These are phyloP conservation scores for Polyergus mexicanus DNA, from an alignment of 1,140 invertebrate species.

Conservation along the genomic window DNA sequence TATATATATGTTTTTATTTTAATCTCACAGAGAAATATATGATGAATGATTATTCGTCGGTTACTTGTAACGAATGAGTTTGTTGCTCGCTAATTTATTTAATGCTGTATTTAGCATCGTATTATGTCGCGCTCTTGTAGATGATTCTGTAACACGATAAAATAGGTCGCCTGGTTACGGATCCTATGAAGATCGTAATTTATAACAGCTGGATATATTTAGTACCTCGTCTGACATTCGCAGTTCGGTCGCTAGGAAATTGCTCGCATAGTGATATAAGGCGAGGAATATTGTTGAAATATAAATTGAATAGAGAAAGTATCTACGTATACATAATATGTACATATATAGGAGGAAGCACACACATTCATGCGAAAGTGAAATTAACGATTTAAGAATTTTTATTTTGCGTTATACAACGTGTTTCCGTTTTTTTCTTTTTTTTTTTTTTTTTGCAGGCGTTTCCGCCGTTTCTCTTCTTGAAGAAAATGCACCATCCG, in stretches of 20 bases:
- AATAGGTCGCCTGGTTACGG: slow-evolving; percentile 35
- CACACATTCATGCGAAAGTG: slow-evolving; percentile 44
- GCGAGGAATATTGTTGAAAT: slow-evolving; percentile 46
- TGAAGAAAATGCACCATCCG: neutral
- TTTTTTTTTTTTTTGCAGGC: slow-evolving; percentile 9
- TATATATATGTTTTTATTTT: no score
- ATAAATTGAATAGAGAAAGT: slow-evolving; percentile 67
- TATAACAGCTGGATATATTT: slow-evolving; percentile 54
- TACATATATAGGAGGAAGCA: slow-evolving; percentile 8
- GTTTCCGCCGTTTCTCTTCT: neutral
- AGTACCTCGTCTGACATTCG: slow-evolving; percentile 54
- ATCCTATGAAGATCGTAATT: slow-evolving; percentile 48
- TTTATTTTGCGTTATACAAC: slow-evolving; percentile 19
- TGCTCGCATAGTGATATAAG: slow-evolving; percentile 63
- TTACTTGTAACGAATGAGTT: neutral
- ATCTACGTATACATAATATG: neutral
- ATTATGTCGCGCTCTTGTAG: neutral
- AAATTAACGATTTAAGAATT: slow-evolving; percentile 53
- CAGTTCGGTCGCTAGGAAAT: slow-evolving; percentile 67
- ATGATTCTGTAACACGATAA: slow-evolving; percentile 32
- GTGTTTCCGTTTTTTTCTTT: slow-evolving; percentile 22
- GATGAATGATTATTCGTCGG: slow-evolving; percentile 54
- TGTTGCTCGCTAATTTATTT: slow-evolving; percentile 4
- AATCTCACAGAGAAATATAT: neutral
- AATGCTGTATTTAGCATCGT: neutral